Evolutionary conservation across 2,888 invertebrate species (phyloP).

Genomic region (Nasonia oneida): DNA sequence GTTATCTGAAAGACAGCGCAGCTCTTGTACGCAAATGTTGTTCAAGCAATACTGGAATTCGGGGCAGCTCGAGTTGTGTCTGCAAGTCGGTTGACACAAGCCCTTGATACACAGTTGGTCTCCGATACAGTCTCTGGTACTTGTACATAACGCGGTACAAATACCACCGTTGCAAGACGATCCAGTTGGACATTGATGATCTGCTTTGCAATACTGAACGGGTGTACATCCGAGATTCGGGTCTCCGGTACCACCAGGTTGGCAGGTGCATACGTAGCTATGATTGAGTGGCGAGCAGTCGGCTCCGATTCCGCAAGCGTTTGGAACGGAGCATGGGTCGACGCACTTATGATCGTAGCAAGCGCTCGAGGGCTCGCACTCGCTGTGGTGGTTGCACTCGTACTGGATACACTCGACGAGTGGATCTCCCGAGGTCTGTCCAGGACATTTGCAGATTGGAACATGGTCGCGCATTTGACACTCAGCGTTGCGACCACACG

Average conservation of each 20-base stretch:
- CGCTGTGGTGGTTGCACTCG: slow-evolving; percentile 89
- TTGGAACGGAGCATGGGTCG: slow-evolving; percentile 89
- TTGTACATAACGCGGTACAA: slow-evolving; percentile 89
- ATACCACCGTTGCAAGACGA: slow-evolving; percentile 91
- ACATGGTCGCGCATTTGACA: slow-evolving; percentile 86
- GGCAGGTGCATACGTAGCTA: slow-evolving; percentile 90
- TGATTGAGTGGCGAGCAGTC: slow-evolving; percentile 89
- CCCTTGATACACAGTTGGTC: slow-evolving; percentile 93
- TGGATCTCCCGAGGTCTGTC: slow-evolving; percentile 88
- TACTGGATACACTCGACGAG: slow-evolving; percentile 85
- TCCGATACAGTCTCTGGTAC: slow-evolving; percentile 90
- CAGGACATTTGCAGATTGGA: slow-evolving; percentile 87
- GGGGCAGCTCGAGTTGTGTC: slow-evolving; percentile 89
- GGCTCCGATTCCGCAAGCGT: slow-evolving; percentile 91
- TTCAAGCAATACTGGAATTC: slow-evolving; percentile 92
- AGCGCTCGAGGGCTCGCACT: slow-evolving; percentile 86
- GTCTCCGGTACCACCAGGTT: slow-evolving; percentile 91
- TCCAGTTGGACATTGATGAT: slow-evolving; percentile 90
- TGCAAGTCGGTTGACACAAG: slow-evolving; percentile 92
- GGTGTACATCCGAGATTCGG: slow-evolving; percentile 91
- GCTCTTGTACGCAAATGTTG: slow-evolving; percentile 91
- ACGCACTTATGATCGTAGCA: slow-evolving; percentile 90
- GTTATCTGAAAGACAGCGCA: slow-evolving; percentile 86
- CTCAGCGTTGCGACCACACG: slow-evolving; percentile 88
- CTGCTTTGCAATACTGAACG: slow-evolving; percentile 90